A percentile compares a stretch with the other conserved stretches of the same genome.
Evolutionary conservation across 2,888 invertebrate species (phyloP).

Genomic region (Epinotia bilunana): DNA sequence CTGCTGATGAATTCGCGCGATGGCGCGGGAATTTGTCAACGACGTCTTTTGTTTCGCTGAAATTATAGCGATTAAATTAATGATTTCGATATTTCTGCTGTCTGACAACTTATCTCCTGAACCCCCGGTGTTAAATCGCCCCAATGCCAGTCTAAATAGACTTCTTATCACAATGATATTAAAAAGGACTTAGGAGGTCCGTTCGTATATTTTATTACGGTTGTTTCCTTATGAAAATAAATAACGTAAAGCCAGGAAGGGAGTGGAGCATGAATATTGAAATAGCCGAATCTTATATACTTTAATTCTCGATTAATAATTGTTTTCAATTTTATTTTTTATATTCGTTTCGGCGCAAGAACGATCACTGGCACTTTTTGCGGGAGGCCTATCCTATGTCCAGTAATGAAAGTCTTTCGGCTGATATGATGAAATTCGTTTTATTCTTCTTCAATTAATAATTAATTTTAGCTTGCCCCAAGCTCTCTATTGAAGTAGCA

Average conservation of each 20-base stretch:
- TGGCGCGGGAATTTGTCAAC: constrained; percentile 75
- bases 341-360: too few relatives aligned
- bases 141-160: constrained; percentile 36
- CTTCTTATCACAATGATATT: constrained; percentile 40
- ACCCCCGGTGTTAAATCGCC: constrained; percentile 61
- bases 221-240: constrained; percentile 30
- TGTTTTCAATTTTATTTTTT: background rate
- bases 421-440: too few relatives aligned
- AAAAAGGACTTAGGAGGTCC: constrained; percentile 38
- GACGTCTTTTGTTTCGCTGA: constrained; percentile 73
- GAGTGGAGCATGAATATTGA: constrained; percentile 13
- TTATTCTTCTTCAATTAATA: too few relatives aligned
- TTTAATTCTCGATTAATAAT: background rate
- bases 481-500: too few relatives aligned
- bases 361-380: too few relatives aligned
- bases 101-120: constrained; percentile 63
- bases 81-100: constrained; percentile 75
- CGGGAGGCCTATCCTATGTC: too few relatives aligned
- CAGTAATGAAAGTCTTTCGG: too few relatives aligned
- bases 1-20: constrained; percentile 62
- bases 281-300: background rate
- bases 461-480: too few relatives aligned
- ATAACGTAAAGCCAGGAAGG: constrained; percentile 25
- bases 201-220: constrained; percentile 30
- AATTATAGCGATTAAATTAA: constrained; percentile 79